Percentiles rank a stretch among this genome's conserved stretches.
These are phyloP conservation scores for Drosophila rufa DNA, from an alignment of 1,140 invertebrate genomes.

Conservation along the genomic window DNA sequence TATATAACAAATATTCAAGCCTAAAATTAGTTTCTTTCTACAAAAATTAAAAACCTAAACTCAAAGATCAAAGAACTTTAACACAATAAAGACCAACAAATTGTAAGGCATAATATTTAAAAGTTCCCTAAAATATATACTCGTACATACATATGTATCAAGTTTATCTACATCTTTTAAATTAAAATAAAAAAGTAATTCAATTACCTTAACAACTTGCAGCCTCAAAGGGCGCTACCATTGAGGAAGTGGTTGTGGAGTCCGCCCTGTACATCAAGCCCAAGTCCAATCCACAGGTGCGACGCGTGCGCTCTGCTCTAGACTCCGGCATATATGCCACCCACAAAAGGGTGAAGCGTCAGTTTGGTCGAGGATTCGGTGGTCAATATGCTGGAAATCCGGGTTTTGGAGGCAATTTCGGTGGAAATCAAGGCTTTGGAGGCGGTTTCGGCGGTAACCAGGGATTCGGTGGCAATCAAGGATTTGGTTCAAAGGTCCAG, in stretches of 20 bases:
- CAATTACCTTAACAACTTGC: not conserved
- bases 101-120: too few relatives aligned
- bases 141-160: too few relatives aligned
- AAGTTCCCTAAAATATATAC: too few relatives aligned
- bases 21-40: too few relatives aligned
- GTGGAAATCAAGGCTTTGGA: conserved; percentile 13
- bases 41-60: too few relatives aligned
- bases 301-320: conserved; percentile 60
- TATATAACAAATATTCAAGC: too few relatives aligned
- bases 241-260: conserved; percentile 84
- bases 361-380: conserved; percentile 21
- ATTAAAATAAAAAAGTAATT: not conserved
- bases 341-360: conserved; percentile 78
- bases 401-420: conserved; percentile 21
- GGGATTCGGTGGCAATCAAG: conserved; percentile 24
- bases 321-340: conserved; percentile 40
- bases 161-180: too few relatives aligned
- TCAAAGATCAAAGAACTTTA: too few relatives aligned
- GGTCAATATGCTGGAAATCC: conserved; percentile 31
- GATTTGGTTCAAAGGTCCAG: conserved; percentile 25
- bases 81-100: too few relatives aligned
- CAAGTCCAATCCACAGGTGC: conserved; percentile 65
- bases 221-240: conserved; percentile 71
- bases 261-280: conserved; percentile 82
- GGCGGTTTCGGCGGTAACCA: conserved; percentile 17